A percentile compares a stretch with the other conserved stretches of the same genome.
These are phyloP conservation scores for Pygocentrus nattereri DNA, from an alignment of 2,797 vertebrate genomes.

Conservation along the genomic window DNA sequence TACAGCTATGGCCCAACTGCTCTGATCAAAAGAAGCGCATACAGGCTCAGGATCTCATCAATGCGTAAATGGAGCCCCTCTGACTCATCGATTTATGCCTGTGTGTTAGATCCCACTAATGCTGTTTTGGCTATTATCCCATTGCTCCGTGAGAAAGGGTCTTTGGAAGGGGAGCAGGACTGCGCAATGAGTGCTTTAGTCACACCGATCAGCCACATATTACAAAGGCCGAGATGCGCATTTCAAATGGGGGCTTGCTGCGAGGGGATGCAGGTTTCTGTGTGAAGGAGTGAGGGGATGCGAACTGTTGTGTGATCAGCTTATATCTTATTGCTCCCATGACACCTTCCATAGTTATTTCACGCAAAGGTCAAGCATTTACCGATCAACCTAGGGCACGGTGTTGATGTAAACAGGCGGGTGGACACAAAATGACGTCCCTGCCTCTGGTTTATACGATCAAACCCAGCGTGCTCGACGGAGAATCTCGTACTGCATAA, in stretches of 20 bases:
- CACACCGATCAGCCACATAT: conserved; percentile 78
- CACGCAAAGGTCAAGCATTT: conserved; percentile 26
- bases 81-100: conserved; percentile 85
- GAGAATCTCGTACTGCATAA: background rate
- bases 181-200: conserved; percentile 83
- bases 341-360: background rate
- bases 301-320: conserved; percentile 3
- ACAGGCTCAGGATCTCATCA: conserved; percentile 60
- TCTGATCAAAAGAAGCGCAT: conserved; percentile 54
- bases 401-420: background rate
- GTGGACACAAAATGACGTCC: background rate
- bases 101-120: conserved; percentile 81
- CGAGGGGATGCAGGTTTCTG: conserved; percentile 65
- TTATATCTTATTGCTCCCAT: conserved; percentile 3
- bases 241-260: conserved; percentile 68
- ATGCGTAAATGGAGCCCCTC: conserved; percentile 74
- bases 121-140: conserved; percentile 80
- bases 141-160: conserved; percentile 76
- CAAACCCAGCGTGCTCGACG: background rate
- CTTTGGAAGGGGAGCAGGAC: conserved; percentile 69
- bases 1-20: conserved; percentile 43
- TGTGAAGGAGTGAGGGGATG: conserved; percentile 28
- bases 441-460: background rate
- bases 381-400: conserved; percentile 13
- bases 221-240: conserved; percentile 72